phyloP scores from a whole-genome alignment of 2,797 vertebrate species.

The Synanceia verrucosa region DNA sequence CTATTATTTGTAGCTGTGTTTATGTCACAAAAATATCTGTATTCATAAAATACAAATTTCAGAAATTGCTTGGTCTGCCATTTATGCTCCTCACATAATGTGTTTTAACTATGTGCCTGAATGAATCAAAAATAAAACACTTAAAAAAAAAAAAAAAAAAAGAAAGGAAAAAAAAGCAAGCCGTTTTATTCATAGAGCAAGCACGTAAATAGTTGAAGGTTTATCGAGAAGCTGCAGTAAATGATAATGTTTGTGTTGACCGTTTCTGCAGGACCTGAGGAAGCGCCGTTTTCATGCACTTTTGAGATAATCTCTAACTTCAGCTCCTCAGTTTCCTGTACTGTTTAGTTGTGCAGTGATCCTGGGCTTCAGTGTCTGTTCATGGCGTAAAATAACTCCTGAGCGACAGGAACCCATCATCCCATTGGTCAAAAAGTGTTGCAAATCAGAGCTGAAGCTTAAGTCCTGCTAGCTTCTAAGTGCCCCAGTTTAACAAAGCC shows the following conservation, averaged over 20 bases:
- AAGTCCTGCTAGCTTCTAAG: constrained; percentile 14
- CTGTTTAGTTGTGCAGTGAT: neutral
- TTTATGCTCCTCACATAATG: neutral
- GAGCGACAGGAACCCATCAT: neutral
- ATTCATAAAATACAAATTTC: neutral
- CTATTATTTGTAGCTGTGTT: neutral
- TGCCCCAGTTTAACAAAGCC: constrained; percentile 30
- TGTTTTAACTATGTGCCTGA: neutral
- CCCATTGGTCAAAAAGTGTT: neutral
- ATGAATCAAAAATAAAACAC: neutral
- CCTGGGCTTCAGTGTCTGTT: neutral
- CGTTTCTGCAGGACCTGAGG: neutral
- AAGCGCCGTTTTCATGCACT: neutral
- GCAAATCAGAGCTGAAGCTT: neutral
- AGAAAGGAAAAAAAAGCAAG: neutral
- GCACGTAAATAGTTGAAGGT: neutral
- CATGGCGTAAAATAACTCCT: neutral
- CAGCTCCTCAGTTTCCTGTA: neutral
- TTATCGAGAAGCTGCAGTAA: neutral
- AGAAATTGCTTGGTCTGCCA: neutral
- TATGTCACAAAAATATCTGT: neutral
- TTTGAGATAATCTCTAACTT: neutral
- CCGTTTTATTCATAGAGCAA: neutral
- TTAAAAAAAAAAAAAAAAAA: neutral
- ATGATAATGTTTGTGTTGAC: neutral